Evolutionary conservation across 1,140 invertebrate genomes (phyloP).

Genomic region (Homalodisca vitripennis): DNA sequence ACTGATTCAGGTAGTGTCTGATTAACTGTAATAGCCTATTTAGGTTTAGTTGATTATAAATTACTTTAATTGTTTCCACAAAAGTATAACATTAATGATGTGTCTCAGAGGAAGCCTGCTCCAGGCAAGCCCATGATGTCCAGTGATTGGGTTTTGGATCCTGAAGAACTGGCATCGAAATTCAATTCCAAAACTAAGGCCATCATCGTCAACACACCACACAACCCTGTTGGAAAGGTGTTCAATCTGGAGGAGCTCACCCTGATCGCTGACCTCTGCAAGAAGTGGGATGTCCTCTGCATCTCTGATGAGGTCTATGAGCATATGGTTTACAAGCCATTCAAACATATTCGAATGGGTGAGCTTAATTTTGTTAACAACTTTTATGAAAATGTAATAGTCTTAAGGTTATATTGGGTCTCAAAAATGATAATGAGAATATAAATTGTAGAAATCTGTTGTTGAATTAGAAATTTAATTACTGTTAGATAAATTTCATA

Average conservation of each 20-base stretch:
- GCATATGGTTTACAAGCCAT: slow-evolving; percentile 88
- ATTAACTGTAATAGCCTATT: too few relatives aligned
- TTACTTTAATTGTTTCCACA: too few relatives aligned
- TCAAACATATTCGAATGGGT: slow-evolving; percentile 89
- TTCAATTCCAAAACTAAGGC: slow-evolving; percentile 93
- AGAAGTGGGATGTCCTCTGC: slow-evolving; percentile 89
- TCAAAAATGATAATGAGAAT: too few relatives aligned
- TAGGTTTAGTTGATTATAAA: too few relatives aligned
- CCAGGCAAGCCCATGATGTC: slow-evolving; percentile 51
- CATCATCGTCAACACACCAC: slow-evolving; percentile 94
- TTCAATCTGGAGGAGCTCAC: slow-evolving; percentile 69
- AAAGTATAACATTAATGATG: background rate
- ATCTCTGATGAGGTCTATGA: slow-evolving; percentile 98
- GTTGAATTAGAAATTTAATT: too few relatives aligned
- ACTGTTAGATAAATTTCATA: too few relatives aligned
- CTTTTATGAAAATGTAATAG: too few relatives aligned
- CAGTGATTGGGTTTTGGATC: slow-evolving; percentile 90
- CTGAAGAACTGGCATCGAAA: slow-evolving; percentile 73
- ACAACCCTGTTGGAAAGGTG: slow-evolving; percentile 95
- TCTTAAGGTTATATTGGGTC: too few relatives aligned
- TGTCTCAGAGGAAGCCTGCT: slow-evolving; percentile 24
- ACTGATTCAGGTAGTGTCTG: too few relatives aligned
- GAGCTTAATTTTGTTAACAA: slow-evolving; percentile 44
- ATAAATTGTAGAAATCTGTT: too few relatives aligned
- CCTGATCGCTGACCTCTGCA: slow-evolving; percentile 82